Conservation (phyloP, 2,888 invertebrate genomes). For the Himalopsyche tibetana region DNA sequence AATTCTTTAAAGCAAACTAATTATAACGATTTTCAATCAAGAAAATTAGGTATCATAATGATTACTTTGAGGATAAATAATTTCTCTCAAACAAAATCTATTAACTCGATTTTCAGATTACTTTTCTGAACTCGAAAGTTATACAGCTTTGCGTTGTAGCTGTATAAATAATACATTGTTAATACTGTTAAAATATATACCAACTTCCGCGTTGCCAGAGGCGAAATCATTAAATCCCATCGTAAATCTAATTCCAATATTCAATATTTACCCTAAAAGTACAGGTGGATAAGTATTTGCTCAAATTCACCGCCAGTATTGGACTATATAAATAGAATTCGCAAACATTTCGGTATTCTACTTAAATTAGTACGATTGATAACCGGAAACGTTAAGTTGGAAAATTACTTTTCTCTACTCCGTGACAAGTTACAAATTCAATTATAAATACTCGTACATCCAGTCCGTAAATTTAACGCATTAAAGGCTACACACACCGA, state of each 20-base stretch:
- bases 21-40: too few species aligned
- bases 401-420: background rate
- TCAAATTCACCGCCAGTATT: background rate
- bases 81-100: too few species aligned
- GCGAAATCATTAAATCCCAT: conserved; percentile 14
- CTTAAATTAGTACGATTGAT: background rate
- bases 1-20: too few species aligned
- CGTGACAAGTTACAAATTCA: too few species aligned
- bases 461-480: too few species aligned
- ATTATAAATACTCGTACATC: too few species aligned
- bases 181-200: conserved; percentile 17
- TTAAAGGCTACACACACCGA: too few species aligned
- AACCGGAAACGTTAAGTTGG: background rate
- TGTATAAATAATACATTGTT: conserved; percentile 26
- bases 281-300: conserved; percentile 15
- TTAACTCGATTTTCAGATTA: too few species aligned
- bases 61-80: too few species aligned
- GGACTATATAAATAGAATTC: background rate
- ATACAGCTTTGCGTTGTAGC: background rate
- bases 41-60: too few species aligned
- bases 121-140: background rate
- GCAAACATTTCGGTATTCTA: background rate
- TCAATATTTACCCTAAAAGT: background rate
- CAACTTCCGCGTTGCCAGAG: background rate
- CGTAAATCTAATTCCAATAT: conserved; percentile 29